A percentile compares a stretch with the other conserved stretches of the same genome.
Conservation (phyloP, 2,113 vertebrate genomes). For the Pomatostomus ruficeps region DNA sequence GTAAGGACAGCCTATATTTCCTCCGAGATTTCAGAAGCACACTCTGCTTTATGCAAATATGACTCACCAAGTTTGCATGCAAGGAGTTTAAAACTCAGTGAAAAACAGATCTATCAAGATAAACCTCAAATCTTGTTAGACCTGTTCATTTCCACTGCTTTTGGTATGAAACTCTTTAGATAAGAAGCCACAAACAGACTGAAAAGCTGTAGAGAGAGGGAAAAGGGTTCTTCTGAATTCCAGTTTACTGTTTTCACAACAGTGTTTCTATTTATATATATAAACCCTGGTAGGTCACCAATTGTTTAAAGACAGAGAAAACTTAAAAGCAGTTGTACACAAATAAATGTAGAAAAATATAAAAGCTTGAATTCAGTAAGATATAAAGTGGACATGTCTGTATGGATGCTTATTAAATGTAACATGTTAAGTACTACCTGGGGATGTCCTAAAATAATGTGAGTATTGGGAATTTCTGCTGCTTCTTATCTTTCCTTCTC, state of each 20-base stretch:
- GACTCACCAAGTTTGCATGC: background rate
- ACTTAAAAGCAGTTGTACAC: background rate
- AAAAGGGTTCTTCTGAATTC: background rate
- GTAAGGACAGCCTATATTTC: background rate
- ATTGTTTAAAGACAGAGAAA: background rate
- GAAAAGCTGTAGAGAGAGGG: background rate
- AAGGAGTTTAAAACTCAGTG: background rate
- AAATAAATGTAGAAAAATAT: background rate
- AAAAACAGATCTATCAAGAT: background rate
- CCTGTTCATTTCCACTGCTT: background rate
- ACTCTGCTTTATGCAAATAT: background rate
- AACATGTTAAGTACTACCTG: background rate
- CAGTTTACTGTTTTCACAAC: background rate
- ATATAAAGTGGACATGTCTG: background rate
- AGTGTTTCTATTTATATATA: background rate
- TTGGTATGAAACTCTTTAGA: background rate
- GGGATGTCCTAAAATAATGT: background rate
- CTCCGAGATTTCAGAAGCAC: background rate
- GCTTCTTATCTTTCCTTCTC: background rate
- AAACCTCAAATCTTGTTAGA: constrained; percentile 2
- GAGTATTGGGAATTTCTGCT: background rate
- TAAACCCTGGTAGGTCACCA: background rate
- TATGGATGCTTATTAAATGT: background rate
- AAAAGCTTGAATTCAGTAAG: background rate
- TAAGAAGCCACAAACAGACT: background rate